Evolutionary conservation across 2,113 vertebrate species (phyloP).

Genomic region (Phalacrocorax brasilianus): DNA sequence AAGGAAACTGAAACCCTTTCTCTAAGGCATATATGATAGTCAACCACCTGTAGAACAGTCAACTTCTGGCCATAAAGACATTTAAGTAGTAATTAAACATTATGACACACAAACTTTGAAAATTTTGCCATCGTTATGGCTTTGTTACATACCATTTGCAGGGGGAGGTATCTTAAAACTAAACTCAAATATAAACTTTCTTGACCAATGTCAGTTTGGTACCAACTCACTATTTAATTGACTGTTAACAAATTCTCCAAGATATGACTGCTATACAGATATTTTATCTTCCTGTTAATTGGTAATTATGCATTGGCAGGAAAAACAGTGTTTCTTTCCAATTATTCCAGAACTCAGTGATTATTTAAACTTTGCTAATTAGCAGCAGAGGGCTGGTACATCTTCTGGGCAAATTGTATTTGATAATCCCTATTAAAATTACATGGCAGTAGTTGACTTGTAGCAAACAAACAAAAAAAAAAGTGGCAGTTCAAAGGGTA

Average conservation of each 20-base stretch:
- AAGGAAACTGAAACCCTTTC: conserved; percentile 6
- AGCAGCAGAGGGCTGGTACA: conserved; percentile 66
- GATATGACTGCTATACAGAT: conserved; percentile 66
- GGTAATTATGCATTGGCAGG: conserved; percentile 80
- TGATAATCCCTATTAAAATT: conserved; percentile 81
- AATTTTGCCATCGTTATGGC: neutral
- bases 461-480: conserved; percentile 52
- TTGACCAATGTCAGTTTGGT: conserved; percentile 70
- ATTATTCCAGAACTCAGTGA: conserved; percentile 74
- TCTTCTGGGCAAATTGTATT: conserved; percentile 78
- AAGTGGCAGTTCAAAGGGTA: conserved; percentile 76
- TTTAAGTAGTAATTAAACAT: conserved; percentile 10
- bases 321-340: conserved; percentile 76
- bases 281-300: conserved; percentile 80
- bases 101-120: neutral
- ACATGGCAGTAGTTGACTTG: conserved; percentile 76
- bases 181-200: conserved; percentile 67
- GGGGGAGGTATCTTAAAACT: conserved; percentile 5
- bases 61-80: neutral
- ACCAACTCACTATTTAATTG: conserved; percentile 71
- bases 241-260: conserved; percentile 77
- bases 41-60: neutral
- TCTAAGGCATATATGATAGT: neutral
- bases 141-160: neutral
- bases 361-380: conserved; percentile 83